phyloP scores from a whole-genome alignment of 2,888 invertebrate genomes.

The Xiphydria camelus region DNA sequence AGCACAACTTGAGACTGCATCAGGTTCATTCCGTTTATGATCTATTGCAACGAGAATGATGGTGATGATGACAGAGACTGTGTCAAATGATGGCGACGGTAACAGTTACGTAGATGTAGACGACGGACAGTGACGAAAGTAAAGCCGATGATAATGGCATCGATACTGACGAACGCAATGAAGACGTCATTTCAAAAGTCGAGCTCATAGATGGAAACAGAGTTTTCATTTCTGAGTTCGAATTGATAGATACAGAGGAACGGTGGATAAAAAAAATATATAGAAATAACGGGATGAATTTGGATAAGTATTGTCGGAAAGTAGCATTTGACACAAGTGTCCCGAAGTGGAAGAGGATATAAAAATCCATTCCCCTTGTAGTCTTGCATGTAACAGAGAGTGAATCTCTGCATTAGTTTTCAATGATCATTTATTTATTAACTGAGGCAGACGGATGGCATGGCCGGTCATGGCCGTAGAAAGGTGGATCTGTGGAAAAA shows the following conservation, averaged over 20 bases:
- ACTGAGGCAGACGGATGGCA: background rate
- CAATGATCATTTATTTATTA: background rate
- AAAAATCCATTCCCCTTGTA: background rate
- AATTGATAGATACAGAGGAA: background rate
- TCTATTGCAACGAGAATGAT: background rate
- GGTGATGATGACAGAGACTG: background rate
- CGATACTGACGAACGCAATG: background rate
- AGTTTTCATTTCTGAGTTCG: background rate
- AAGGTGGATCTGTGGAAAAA: too few relatives aligned
- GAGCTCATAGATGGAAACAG: background rate
- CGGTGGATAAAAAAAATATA: background rate
- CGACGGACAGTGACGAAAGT: too few relatives aligned
- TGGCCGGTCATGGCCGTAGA: too few relatives aligned
- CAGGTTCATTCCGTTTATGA: too few relatives aligned
- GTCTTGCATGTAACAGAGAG: background rate
- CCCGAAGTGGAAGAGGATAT: background rate
- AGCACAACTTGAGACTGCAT: too few relatives aligned
- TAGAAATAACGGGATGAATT: background rate
- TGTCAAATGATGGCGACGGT: background rate
- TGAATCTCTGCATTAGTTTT: background rate
- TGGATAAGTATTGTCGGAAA: background rate
- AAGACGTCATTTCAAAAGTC: background rate
- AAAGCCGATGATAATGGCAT: background rate
- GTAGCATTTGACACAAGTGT: background rate
- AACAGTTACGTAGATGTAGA: background rate